Evolutionary conservation across 2,797 vertebrate genomes (phyloP).

Genomic region (Erpetoichthys calabaricus): DNA sequence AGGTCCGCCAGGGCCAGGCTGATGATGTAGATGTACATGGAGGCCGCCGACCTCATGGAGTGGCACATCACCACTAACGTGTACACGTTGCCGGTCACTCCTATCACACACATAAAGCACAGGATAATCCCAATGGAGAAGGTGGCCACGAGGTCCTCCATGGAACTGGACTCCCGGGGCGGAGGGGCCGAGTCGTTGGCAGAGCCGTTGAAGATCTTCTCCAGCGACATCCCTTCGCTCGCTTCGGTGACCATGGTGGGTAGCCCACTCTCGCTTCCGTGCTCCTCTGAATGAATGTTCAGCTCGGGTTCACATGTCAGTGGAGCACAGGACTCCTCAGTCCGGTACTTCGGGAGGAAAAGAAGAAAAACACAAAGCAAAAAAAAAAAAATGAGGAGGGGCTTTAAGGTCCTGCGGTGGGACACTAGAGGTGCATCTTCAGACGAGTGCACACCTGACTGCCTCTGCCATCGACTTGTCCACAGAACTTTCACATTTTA

Average conservation of each 20-base stretch:
- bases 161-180: slow-evolving; percentile 13
- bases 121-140: slow-evolving; percentile 68
- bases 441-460: no score
- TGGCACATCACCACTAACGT: slow-evolving; percentile 84
- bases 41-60: slow-evolving; percentile 69
- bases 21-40: slow-evolving; percentile 88
- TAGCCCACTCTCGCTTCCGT: slow-evolving; percentile 13
- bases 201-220: slow-evolving; percentile 35
- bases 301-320: no score
- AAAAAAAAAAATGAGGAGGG: no score
- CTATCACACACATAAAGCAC: slow-evolving; percentile 71
- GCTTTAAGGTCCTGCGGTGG: no score
- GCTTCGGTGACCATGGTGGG: slow-evolving; percentile 35
- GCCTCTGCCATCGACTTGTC: no score
- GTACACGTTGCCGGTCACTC: slow-evolving; percentile 76
- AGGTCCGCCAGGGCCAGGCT: slow-evolving; percentile 77
- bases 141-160: slow-evolving; percentile 61
- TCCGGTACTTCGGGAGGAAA: no score
- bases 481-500: no score
- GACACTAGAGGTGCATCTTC: no score
- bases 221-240: slow-evolving; percentile 30
- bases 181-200: slow-evolving; percentile 28
- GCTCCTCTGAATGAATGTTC: no score
- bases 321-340: no score
- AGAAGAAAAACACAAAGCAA: no score